Conservation (phyloP, 2,888 invertebrate genomes). For the Volucella zonaria region DNA sequence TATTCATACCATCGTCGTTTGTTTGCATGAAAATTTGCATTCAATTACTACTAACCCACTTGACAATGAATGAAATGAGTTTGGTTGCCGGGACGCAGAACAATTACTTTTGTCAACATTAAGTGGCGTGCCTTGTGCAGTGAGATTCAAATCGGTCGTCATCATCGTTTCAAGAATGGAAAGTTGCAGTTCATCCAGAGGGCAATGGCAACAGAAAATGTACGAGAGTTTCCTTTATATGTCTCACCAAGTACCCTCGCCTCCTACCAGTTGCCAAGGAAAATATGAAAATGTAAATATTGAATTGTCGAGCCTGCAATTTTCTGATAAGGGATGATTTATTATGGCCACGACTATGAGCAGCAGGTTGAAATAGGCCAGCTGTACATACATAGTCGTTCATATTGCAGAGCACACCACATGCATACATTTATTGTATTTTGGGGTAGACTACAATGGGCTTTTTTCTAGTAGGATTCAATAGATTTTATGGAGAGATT, state of each 20-base stretch:
- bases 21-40: conserved; percentile 65
- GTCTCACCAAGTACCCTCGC: background rate
- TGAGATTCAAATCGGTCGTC: conserved; percentile 7
- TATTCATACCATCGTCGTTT: conserved; percentile 1
- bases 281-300: conserved; percentile 42
- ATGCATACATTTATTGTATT: too few species aligned
- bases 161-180: background rate
- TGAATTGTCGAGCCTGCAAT: conserved; percentile 46
- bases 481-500: too few species aligned
- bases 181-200: conserved; percentile 14
- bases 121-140: background rate
- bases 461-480: too few species aligned
- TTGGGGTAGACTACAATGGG: too few species aligned
- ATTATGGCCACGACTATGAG: conserved; percentile 7
- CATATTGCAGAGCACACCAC: too few species aligned
- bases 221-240: background rate
- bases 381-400: too few species aligned
- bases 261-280: background rate
- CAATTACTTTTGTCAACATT: conserved; percentile 48
- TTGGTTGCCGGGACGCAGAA: conserved; percentile 16
- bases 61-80: conserved; percentile 42
- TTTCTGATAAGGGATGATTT: conserved; percentile 46
- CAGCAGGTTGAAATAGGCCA: too few species aligned
- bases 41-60: conserved; percentile 62
- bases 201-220: background rate